A percentile compares a stretch with the other conserved stretches of the same genome.
Conservation (phyloP, 2,888 invertebrate species). For the Drosophila paucipuncta region DNA sequence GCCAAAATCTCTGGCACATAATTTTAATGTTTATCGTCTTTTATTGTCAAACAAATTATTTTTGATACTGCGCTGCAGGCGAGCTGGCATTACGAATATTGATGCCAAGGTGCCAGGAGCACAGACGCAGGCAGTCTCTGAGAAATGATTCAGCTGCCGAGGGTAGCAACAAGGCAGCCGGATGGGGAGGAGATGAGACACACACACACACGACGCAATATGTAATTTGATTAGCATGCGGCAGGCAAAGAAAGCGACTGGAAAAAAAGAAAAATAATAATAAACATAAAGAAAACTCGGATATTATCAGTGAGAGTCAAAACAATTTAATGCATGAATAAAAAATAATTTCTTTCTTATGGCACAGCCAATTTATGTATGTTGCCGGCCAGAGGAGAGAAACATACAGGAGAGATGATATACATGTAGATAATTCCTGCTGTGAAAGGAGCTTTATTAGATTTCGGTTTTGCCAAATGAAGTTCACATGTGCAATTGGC, state of each 20-base stretch:
- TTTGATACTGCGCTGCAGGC: slow-evolving; percentile 83
- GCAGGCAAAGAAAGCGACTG: slow-evolving; percentile 26
- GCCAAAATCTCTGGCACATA: slow-evolving; percentile 76
- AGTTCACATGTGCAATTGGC: slow-evolving; percentile 47
- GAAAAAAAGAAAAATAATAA: slow-evolving; percentile 49
- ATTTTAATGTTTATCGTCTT: slow-evolving; percentile 85
- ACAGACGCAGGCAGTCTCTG: slow-evolving; percentile 49
- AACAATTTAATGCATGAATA: slow-evolving; percentile 85
- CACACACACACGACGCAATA: slow-evolving; percentile 39
- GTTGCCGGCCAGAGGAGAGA: not conserved
- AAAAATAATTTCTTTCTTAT: slow-evolving; percentile 80
- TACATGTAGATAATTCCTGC: slow-evolving; percentile 50
- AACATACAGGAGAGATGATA: slow-evolving; percentile 1
- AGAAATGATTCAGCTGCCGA: slow-evolving; percentile 81
- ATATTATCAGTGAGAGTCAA: slow-evolving; percentile 80
- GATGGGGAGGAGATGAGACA: slow-evolving; percentile 3
- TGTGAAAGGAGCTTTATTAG: slow-evolving; percentile 64
- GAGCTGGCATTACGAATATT: slow-evolving; percentile 52
- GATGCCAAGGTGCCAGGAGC: slow-evolving; percentile 61
- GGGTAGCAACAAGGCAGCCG: slow-evolving; percentile 20
- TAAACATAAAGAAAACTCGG: slow-evolving; percentile 75
- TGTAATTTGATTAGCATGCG: slow-evolving; percentile 82
- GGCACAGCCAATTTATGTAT: slow-evolving; percentile 33
- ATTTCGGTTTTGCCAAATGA: slow-evolving; percentile 50
- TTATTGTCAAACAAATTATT: slow-evolving; percentile 85